Evolutionary conservation across 2,888 invertebrate genomes (phyloP).

Genomic region (Lypha dubia): DNA sequence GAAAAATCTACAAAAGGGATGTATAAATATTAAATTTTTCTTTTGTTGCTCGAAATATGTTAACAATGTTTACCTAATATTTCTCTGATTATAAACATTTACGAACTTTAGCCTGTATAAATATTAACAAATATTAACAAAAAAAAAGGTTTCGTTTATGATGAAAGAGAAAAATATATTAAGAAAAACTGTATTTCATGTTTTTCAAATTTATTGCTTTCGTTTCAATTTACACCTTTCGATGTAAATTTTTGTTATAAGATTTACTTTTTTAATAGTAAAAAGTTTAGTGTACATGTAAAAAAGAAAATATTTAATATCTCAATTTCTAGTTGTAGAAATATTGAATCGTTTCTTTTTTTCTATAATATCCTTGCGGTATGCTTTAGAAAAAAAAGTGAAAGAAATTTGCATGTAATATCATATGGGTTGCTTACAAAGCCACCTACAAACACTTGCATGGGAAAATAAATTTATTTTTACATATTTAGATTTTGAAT

Average conservation of each 20-base stretch:
- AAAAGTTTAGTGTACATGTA: not conserved
- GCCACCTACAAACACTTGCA: not conserved
- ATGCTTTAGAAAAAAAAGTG: constrained; percentile 27
- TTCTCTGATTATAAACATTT: too few relatives aligned
- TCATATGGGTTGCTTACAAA: constrained; percentile 37
- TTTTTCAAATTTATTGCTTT: constrained; percentile 44
- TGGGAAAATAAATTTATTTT: constrained; percentile 24
- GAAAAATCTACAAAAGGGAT: too few relatives aligned
- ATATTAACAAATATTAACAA: too few relatives aligned
- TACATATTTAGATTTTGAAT: constrained; percentile 32
- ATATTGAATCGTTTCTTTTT: constrained; percentile 26
- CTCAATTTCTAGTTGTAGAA: constrained; percentile 42
- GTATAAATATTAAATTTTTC: too few relatives aligned
- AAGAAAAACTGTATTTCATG: not conserved
- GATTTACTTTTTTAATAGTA: constrained; percentile 8
- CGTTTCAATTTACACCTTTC: constrained; percentile 51
- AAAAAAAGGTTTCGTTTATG: not conserved
- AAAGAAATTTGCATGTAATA: constrained; percentile 54
- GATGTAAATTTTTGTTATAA: not conserved
- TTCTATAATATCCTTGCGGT: constrained; percentile 21
- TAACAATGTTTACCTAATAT: too few relatives aligned
- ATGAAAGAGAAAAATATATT: not conserved
- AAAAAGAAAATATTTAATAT: constrained; percentile 49
- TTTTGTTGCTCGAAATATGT: too few relatives aligned
- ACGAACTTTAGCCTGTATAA: too few relatives aligned